These are phyloP conservation scores for Okamejei kenojei DNA, from an alignment of 2,797 vertebrate genomes.

Conservation along the genomic window DNA sequence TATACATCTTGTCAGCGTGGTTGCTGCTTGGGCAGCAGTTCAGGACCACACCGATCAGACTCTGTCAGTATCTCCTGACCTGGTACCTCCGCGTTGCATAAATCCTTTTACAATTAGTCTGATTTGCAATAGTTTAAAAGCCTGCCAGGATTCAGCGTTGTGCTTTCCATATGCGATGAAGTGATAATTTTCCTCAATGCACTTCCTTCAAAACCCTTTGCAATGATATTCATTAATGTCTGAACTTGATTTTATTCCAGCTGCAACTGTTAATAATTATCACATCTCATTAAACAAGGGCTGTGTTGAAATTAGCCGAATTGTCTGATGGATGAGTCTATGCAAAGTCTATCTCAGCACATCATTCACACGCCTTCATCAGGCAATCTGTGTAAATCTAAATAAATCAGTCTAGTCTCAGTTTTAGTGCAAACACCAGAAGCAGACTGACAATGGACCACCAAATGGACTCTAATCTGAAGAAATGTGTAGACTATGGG, in stretches of 20 bases:
- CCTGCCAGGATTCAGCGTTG: neutral
- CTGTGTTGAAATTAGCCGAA: neutral
- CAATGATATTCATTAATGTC: neutral
- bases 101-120: neutral
- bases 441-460: neutral
- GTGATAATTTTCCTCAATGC: neutral
- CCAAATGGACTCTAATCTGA: neutral
- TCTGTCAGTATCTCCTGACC: neutral
- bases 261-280: neutral
- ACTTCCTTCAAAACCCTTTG: neutral
- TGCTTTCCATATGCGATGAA: neutral
- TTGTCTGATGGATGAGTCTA: neutral
- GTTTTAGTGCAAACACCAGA: neutral
- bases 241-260: neutral
- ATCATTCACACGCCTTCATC: neutral
- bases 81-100: neutral
- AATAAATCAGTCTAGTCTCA: neutral
- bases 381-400: neutral
- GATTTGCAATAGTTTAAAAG: neutral
- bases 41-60: neutral
- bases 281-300: neutral
- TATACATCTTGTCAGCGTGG: neutral
- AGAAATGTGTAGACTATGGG: neutral
- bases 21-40: neutral
- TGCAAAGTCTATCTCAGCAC: neutral